Base-by-base conservation (phyloP, 2,797 vertebrate species). In the Poecile montanus region DNA sequence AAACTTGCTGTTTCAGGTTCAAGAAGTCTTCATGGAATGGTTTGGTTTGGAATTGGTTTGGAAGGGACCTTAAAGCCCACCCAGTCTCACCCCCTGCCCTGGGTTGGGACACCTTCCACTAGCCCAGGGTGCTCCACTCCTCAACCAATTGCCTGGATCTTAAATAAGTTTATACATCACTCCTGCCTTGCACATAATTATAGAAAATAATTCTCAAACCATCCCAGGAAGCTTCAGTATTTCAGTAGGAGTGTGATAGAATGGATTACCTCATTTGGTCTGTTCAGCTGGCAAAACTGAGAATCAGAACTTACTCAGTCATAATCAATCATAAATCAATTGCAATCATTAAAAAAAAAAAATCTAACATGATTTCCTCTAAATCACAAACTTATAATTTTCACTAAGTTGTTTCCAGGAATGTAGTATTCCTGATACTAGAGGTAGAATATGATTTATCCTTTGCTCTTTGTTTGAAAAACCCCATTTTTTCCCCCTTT, bases 401-500 rank as follows among this genome's bases (percentile, higher is more conserved):
- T 62, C 34, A 38, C 25, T 34, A 44, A 51, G 25, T 19, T 32
- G 8, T 36, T 80, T 44, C 27, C 25, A 79, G 72, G 45, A 70
- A 75, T 47, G 14, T 9, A 73, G 27, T 25, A 78, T 12, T 50
- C 17, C 11, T 7, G 5, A 25, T 29, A 22, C 2, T 38, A 44
- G 45, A 54, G 20, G 19, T 18, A 50, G 15, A 87, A 63, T 25
- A 32, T 10, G 56, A 62, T 38, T 62, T 17, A 38, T 36, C 47
- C 8, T 57, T 75, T 15, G 11, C 32, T 75, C 14, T 89, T 51
- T 21, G 4, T 48, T 60, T 80, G 9, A 18, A 78, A 82, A 90
- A 7, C 2, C 5, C 3, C 3, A 5, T 7, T 10, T 9, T 61
- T 18, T 38, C 5, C 0, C 15, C 42, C 17, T 70, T 67, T 42